Base-by-base conservation (phyloP, 2,797 vertebrate genomes). In the Siniperca obscura region DNA sequence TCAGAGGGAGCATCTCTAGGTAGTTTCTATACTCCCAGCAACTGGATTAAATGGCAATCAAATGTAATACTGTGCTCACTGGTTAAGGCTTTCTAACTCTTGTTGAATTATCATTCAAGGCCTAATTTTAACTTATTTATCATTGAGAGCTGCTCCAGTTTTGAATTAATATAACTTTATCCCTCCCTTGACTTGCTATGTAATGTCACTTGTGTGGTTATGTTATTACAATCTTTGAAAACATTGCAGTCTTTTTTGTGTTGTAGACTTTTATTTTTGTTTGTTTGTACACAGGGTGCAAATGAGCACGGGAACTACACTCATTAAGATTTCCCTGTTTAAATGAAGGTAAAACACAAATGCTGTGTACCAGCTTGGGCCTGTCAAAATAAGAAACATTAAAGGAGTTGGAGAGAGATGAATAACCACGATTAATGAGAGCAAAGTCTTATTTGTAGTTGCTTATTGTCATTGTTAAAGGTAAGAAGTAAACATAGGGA, bases 311-410 rank as follows among this genome's bases (percentile, higher is more conserved):
- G 75, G 83, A 93, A 90, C 89, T 69, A 71, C 89, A 34, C 86
- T 95, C 80, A 55, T 94, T 93, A 94, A 94, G 93, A 87, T 95
- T 92, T 94, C 46, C 92, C 91, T 94, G 76, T 90, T 85, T 80
- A 90, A 90, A 84, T 93, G 82, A 94, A 94, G 93, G 93, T 95
- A 95, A 94, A 90, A 73, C 9, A 7, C 75, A 74, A 73, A 42
- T 53, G 70, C 61, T 64, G 78, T 69, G 67, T 22, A 14, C 7
- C 50, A 73, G 57, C 70, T 65, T 36, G 30, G 66, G 50, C 38
- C 22, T 62, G 7, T 57, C 40, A 64, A 13, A 62, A 22, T 34
- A 65, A 36, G 48, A 40, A 48, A 38, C 22, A 46, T 60, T 53
- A 70, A 67, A 64, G 5, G 2, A 8, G 48, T n/a, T n/a, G 10